phyloP scores from a whole-genome alignment of 1,140 invertebrate genomes.

The Drosophila sproati region DNA sequence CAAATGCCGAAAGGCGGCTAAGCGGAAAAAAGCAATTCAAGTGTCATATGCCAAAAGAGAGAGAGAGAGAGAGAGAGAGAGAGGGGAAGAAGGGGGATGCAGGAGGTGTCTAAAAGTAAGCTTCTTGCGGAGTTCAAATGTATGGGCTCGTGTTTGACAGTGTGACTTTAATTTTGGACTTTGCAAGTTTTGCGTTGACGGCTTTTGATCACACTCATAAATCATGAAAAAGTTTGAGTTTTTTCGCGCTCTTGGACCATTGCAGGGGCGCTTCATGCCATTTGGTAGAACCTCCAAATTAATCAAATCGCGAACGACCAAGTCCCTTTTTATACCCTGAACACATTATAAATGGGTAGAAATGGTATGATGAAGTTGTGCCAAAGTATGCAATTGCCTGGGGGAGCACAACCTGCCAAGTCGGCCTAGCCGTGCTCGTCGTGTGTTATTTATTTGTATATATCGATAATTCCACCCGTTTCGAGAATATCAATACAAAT shows the following conservation, averaged over 20 bases:
- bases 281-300: slow-evolving; percentile 40
- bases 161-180: slow-evolving; percentile 27
- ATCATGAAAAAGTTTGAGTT: slow-evolving; percentile 29
- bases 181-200: slow-evolving; percentile 17
- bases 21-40: not conserved
- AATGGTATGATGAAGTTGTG: too few species aligned
- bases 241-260: not conserved
- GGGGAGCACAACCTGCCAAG: too few species aligned
- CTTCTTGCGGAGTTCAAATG: not conserved
- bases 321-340: too few species aligned
- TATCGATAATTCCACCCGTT: too few species aligned
- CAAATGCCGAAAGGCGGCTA: not conserved
- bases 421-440: too few species aligned
- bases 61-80: not conserved
- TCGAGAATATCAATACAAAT: too few species aligned
- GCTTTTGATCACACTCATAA: slow-evolving; percentile 49
- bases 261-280: slow-evolving; percentile 23
- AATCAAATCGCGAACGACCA: slow-evolving; percentile 43
- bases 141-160: not conserved
- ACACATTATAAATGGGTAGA: too few species aligned
- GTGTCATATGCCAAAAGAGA: slow-evolving; percentile 5
- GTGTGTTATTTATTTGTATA: too few species aligned
- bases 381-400: too few species aligned
- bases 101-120: not conserved
- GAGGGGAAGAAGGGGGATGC: too few species aligned